phyloP scores from a whole-genome alignment of 2,797 vertebrate species.

The Mormyrops attenuatus region DNA sequence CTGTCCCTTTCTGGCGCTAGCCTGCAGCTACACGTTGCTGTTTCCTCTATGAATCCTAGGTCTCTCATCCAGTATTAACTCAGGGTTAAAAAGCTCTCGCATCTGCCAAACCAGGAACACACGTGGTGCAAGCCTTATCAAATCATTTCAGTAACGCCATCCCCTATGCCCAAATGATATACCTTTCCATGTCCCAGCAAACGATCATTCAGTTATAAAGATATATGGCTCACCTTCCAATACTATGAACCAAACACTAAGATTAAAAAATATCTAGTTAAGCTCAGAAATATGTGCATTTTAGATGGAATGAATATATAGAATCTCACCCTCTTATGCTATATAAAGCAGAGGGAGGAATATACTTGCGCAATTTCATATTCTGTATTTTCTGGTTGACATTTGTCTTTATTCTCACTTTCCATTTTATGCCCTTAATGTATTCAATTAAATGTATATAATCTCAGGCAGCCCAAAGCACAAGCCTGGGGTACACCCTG shows the following conservation, averaged over 20 bases:
- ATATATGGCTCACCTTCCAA: conserved; percentile 1
- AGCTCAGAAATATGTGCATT: not conserved
- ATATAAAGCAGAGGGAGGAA: not conserved
- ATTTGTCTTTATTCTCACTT: not conserved
- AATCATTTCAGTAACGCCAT: not conserved
- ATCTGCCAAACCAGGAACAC: not conserved
- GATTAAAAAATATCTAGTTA: not conserved
- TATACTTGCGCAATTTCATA: not conserved
- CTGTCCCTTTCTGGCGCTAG: not conserved
- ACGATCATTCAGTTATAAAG: not conserved
- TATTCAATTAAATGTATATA: not conserved
- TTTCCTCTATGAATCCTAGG: not conserved
- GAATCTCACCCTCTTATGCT: not conserved
- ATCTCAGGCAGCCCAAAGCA: not conserved
- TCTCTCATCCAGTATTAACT: not conserved
- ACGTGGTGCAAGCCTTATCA: not conserved
- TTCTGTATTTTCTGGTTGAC: not conserved
- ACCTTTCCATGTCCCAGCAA: not conserved
- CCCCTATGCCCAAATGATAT: not conserved
- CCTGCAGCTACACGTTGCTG: not conserved
- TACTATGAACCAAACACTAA: not conserved
- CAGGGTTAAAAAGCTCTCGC: not conserved
- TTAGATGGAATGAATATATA: not conserved
- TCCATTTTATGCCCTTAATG: not conserved
- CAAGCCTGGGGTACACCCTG: not conserved